Evolutionary conservation across 2,888 invertebrate species (phyloP).

Genomic region (Platerodrilus igneus): DNA sequence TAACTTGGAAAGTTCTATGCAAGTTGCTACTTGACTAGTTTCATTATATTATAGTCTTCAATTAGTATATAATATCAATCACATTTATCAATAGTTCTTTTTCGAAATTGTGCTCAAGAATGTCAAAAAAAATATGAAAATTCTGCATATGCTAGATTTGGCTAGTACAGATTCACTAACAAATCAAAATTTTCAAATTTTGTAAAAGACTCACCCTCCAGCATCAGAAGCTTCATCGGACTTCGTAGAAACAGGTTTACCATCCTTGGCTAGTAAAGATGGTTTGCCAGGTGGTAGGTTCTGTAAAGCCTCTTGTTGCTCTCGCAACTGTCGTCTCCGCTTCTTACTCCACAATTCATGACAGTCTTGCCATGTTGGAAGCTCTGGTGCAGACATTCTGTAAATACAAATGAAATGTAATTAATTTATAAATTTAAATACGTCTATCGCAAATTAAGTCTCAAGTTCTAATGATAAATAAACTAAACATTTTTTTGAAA

Average conservation of each 20-base stretch:
- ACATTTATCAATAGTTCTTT: not conserved
- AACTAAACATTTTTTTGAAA: too few relatives aligned
- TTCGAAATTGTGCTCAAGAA: not conserved
- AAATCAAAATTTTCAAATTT: constrained; percentile 11
- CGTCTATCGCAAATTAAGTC: too few relatives aligned
- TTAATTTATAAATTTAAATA: too few relatives aligned
- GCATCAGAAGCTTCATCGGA: constrained; percentile 51
- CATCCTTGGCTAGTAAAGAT: constrained; percentile 31
- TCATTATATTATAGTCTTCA: too few relatives aligned
- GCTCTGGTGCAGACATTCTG: constrained; percentile 78
- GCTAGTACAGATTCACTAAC: constrained; percentile 4
- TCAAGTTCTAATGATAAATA: too few relatives aligned
- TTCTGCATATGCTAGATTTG: not conserved
- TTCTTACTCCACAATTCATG: constrained; percentile 99
- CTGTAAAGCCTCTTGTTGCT: constrained; percentile 60
- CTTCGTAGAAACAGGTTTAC: constrained; percentile 35
- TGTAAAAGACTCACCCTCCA: constrained; percentile 52
- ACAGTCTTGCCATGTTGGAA: constrained; percentile 97
- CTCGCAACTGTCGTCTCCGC: constrained; percentile 77
- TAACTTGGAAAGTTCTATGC: not conserved
- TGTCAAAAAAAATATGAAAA: not conserved
- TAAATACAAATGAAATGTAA: too few relatives aligned
- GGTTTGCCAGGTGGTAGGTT: constrained; percentile 49
- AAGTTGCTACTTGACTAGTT: not conserved
- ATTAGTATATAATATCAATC: not conserved